Conservation (phyloP, 2,888 invertebrate genomes). For the Trissonchulus latispiculum region DNA sequence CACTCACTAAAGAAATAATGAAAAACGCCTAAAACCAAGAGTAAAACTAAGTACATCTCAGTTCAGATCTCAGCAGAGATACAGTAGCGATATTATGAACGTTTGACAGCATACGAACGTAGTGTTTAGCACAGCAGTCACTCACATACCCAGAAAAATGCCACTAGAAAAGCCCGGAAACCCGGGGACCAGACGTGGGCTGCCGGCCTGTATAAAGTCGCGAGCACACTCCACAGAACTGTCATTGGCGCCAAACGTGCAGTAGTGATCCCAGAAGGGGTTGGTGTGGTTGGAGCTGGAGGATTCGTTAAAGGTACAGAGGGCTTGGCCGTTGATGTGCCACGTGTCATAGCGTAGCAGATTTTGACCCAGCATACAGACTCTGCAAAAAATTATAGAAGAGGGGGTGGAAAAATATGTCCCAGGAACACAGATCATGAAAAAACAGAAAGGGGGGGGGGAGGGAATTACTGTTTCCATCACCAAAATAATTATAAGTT, state of each 20-base stretch:
- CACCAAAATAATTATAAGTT: no score
- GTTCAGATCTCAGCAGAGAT: no score
- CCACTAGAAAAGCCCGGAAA: constrained; percentile 84
- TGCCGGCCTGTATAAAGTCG: not conserved
- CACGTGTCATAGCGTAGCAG: constrained; percentile 52
- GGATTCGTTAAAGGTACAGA: constrained; percentile 18
- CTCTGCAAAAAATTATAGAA: constrained; percentile 53
- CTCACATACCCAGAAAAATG: constrained; percentile 65
- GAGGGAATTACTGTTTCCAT: no score
- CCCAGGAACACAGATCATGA: no score
- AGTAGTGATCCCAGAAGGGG: constrained; percentile 11
- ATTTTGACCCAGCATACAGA: constrained; percentile 83
- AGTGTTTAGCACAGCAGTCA: no score
- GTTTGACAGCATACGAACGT: no score
- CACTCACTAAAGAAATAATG: no score
- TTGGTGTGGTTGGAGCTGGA: constrained; percentile 65
- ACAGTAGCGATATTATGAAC: no score
- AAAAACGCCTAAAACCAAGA: no score
- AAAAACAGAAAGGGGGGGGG: no score
- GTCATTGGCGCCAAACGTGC: not conserved
- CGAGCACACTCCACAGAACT: not conserved
- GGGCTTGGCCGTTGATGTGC: constrained; percentile 27
- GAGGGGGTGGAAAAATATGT: no score
- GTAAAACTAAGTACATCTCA: no score
- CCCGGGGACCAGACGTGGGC: constrained; percentile 58